These are phyloP conservation scores for Forpus xanthops DNA, from an alignment of 2,797 vertebrate species.

Conservation along the genomic window DNA sequence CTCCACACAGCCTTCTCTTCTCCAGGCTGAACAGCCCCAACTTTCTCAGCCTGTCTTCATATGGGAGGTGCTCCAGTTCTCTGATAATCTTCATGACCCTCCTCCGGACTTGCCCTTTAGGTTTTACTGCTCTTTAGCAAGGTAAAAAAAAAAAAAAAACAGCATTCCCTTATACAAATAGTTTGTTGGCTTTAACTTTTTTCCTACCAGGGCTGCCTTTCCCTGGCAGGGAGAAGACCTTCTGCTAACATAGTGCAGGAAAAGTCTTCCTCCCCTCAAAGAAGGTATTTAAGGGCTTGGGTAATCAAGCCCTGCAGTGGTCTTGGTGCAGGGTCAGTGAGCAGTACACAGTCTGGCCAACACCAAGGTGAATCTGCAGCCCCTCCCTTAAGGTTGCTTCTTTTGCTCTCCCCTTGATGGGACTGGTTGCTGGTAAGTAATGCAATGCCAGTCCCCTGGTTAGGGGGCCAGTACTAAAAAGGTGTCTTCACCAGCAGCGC, in stretches of 20 bases:
- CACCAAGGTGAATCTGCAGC: neutral
- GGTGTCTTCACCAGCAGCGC: neutral
- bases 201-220: neutral
- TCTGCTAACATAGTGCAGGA: neutral
- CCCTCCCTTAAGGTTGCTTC: neutral
- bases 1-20: too few relatives aligned
- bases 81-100: too few relatives aligned
- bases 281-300: neutral
- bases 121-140: neutral
- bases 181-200: neutral
- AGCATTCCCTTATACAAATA: neutral
- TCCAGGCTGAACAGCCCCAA: too few relatives aligned
- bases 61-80: too few relatives aligned
- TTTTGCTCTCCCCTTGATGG: neutral
- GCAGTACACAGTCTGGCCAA: neutral
- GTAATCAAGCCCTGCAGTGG: neutral
- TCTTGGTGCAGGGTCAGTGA: neutral
- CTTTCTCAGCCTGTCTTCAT: too few relatives aligned
- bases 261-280: neutral
- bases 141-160: neutral
- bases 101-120: too few relatives aligned
- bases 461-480: neutral
- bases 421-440: neutral
- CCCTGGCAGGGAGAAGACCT: neutral
- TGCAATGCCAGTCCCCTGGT: neutral